phyloP scores from a whole-genome alignment of 2,797 vertebrate genomes.

The Sebastes wilsoni region DNA sequence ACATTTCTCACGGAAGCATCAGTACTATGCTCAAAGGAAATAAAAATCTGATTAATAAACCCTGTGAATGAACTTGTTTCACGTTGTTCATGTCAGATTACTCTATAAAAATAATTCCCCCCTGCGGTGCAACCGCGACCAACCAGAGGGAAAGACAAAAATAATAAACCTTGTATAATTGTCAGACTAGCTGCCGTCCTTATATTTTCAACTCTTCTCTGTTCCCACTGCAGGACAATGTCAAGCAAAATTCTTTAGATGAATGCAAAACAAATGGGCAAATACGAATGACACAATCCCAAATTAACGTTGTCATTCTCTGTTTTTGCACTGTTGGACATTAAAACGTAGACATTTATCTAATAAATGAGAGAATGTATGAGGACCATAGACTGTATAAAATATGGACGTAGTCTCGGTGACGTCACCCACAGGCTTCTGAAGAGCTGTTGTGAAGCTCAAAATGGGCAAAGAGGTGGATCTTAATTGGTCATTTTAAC shows the following conservation, averaged over 20 bases:
- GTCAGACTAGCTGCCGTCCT: neutral
- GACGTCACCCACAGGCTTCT: neutral
- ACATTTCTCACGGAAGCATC: neutral
- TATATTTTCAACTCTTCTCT: neutral
- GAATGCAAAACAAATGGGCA: neutral
- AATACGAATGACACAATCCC: neutral
- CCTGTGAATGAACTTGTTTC: neutral
- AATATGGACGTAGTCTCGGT: neutral
- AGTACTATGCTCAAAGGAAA: neutral
- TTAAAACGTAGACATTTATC: neutral
- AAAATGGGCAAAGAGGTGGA: too few relatives aligned
- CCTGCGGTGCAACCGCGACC: neutral
- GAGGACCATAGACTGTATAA: too few relatives aligned
- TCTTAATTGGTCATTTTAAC: too few relatives aligned
- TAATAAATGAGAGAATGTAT: neutral
- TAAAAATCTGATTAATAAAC: neutral
- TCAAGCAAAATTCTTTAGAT: neutral
- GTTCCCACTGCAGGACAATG: neutral
- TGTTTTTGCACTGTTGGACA: neutral
- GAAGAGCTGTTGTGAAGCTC: neutral
- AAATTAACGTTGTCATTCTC: neutral
- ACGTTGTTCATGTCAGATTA: neutral
- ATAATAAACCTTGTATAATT: neutral
- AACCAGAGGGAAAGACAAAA: neutral
- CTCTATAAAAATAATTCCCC: neutral